Evolutionary conservation across 2,797 vertebrate species (phyloP).

Genomic region (Oryzias dopingdopingensis): DNA sequence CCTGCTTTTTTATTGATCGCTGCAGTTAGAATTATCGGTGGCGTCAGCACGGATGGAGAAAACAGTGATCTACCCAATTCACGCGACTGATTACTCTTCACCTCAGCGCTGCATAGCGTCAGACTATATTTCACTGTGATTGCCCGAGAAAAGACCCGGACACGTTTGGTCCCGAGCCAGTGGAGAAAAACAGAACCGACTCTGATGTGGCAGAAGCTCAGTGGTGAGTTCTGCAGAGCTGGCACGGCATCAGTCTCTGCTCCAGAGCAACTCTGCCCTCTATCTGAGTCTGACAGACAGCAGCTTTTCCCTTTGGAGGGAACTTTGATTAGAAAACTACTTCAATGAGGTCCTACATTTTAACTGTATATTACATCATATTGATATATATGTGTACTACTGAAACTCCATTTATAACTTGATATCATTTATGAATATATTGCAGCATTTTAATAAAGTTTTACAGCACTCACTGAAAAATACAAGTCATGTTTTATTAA

Average conservation of each 20-base stretch:
- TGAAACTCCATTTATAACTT: too few species aligned
- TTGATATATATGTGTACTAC: too few species aligned
- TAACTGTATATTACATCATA: too few species aligned
- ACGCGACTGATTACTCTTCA: constrained; percentile 23
- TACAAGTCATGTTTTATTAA: too few species aligned
- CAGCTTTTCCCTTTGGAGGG: constrained; percentile 14
- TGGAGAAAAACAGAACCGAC: constrained; percentile 15
- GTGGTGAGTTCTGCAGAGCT: constrained; percentile 28
- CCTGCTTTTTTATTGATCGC: constrained; percentile 16
- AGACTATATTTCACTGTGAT: constrained; percentile 35
- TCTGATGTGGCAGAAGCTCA: constrained; percentile 24
- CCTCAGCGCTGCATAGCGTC: constrained; percentile 15
- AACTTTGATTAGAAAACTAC: constrained; percentile 8
- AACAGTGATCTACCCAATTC: constrained; percentile 23
- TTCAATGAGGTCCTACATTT: neutral
- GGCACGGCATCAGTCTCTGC: constrained; percentile 14
- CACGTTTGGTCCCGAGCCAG: constrained; percentile 43
- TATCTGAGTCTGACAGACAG: constrained; percentile 19
- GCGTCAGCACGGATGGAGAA: constrained; percentile 35
- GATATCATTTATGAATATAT: too few species aligned
- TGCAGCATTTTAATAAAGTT: too few species aligned
- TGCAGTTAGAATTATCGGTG: constrained; percentile 22
- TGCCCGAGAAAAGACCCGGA: constrained; percentile 37
- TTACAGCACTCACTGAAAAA: too few species aligned
- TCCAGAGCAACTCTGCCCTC: constrained; percentile 42